Percentiles rank a stretch among this genome's conserved stretches.
phyloP scores from a whole-genome alignment of 2,888 invertebrate species.

The Tenthredo amoena region DNA sequence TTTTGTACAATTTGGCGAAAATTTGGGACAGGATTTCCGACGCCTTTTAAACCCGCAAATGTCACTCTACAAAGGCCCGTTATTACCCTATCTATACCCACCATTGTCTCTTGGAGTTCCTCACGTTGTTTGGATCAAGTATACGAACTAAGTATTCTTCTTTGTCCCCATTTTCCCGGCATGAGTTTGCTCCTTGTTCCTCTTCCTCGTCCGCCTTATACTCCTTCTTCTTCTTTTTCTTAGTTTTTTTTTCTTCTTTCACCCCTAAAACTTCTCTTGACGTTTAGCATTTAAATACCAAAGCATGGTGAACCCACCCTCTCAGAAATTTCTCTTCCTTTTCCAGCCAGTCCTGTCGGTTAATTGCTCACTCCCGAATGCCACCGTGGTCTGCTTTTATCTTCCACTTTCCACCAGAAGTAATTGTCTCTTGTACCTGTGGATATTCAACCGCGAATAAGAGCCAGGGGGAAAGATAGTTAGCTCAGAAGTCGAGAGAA shows the following conservation, averaged over 20 bases:
- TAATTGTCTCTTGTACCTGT: slow-evolving; percentile 25
- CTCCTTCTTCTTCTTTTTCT: neutral
- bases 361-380: slow-evolving; percentile 48
- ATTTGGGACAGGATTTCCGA: neutral
- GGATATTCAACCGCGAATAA: neutral
- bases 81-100: neutral
- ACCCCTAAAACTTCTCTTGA: slow-evolving; percentile 2
- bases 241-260: neutral
- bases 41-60: neutral
- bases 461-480: neutral
- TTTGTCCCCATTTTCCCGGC: neutral
- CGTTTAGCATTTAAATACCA: slow-evolving; percentile 74
- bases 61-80: neutral
- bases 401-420: neutral
- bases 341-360: neutral
- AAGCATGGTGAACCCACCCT: slow-evolving; percentile 62
- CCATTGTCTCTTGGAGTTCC: neutral
- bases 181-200: neutral
- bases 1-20: neutral
- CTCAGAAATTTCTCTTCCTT: neutral
- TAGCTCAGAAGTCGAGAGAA: neutral
- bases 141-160: slow-evolving; percentile 13
- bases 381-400: slow-evolving; percentile 1
- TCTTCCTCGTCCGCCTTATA: neutral
- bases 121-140: slow-evolving; percentile 19